phyloP scores from a whole-genome alignment of 2,797 vertebrate genomes.

The Oceanodroma leucorhoa region DNA sequence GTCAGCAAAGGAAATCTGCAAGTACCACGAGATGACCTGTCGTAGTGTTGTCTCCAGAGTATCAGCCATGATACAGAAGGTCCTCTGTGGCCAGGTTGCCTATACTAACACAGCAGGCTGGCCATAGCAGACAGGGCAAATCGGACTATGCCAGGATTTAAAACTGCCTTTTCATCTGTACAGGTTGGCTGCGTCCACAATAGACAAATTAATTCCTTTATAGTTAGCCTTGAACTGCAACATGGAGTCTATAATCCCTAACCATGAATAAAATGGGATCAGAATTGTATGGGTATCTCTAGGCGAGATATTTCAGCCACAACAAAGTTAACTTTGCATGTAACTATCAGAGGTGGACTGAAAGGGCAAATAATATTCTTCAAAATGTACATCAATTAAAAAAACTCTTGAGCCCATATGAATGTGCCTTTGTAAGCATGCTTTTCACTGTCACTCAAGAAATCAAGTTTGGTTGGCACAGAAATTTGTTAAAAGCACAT shows the following conservation, averaged over 20 bases:
- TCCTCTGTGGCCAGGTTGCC: not conserved
- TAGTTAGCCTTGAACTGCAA: not conserved
- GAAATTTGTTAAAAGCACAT: not conserved
- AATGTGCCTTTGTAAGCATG: not conserved
- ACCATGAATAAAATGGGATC: not conserved
- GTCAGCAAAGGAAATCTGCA: not conserved
- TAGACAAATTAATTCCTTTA: not conserved
- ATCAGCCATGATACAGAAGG: not conserved
- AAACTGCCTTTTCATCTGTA: not conserved
- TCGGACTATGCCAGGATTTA: not conserved
- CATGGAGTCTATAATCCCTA: not conserved
- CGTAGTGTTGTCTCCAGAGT: accelerated
- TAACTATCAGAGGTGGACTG: not conserved
- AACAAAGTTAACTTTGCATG: not conserved
- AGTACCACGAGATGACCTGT: not conserved
- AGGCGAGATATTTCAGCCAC: not conserved
- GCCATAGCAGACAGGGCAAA: not conserved
- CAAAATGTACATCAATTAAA: not conserved
- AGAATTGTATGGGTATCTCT: not conserved
- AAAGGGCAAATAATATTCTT: not conserved
- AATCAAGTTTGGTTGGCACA: not conserved
- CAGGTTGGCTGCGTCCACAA: not conserved
- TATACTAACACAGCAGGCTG: not conserved
- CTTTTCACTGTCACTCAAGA: not conserved
- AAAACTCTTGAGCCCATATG: not conserved